Base-by-base conservation (phyloP, 2,888 invertebrate genomes). In the Lasioglossum figueresi region DNA sequence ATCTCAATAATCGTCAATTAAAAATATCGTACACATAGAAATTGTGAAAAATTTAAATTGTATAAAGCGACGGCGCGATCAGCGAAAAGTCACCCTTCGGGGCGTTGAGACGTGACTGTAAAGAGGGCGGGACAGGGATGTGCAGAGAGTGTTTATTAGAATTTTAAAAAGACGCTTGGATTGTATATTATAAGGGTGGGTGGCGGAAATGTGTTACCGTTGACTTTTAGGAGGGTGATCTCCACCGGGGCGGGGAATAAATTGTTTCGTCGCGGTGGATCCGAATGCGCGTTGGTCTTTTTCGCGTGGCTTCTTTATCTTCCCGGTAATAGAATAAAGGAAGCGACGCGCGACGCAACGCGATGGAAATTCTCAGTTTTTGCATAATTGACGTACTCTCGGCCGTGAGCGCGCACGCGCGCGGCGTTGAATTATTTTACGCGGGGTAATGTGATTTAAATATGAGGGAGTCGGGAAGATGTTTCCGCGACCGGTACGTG, bases 351-450 rank as follows among this genome's bases (percentile, higher is more conserved):
- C 68, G 66, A n/a, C 85, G 63, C 31, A 40, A 43, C 74, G 85
- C 85, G 56, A 76, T 79, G 85, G 85, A 81, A 76, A 80, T 85
- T 85, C 81, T 73, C 83, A 71, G 77, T 85, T 85, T 85, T 85
- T 85, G 85, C 85, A 85, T 84, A 85, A 85, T 85, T 85, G 85
- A 85, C 85, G 74, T 80, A 85, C 76, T 74, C 75, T 48, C 68
- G 27, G 71, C 71, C 72, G 45, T 45, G 45, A 4, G 45, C 45
- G 16, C 16, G 45, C 63, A 43, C 43, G 63, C 75, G 56, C 70
- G 66, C 74, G 43, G 45, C 70, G 84, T 59, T 78, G 85, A 85
- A 85, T 85, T 81, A 84, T 85, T 85, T 85, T 77, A 77, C 85
- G 74, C 59, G 68, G 70, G 85, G 80, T 79, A 84, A 84, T 84